These are phyloP conservation scores for Muschampia plurimacula DNA, from an alignment of 2,888 invertebrate species.

Conservation along the genomic window DNA sequence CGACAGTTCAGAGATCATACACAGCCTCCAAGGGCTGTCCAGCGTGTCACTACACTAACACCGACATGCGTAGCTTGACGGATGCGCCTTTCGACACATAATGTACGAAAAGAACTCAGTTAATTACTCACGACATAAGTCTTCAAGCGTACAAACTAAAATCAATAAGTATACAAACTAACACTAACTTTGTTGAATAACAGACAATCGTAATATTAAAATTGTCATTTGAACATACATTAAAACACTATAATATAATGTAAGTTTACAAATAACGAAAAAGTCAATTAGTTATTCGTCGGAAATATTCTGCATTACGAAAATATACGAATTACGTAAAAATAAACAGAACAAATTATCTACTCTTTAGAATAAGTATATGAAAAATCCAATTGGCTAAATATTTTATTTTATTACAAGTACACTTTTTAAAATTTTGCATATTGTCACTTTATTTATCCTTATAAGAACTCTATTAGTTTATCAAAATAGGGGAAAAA, in stretches of 20 bases:
- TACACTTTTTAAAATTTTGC: conserved; percentile 10
- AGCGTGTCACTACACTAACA: background rate
- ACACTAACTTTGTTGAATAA: background rate
- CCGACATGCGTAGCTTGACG: background rate
- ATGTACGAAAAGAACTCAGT: background rate
- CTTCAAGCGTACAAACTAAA: conserved; percentile 18
- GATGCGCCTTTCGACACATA: background rate
- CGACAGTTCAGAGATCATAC: conserved; percentile 26
- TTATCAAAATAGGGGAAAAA: background rate
- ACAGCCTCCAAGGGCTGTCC: background rate
- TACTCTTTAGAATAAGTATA: conserved; percentile 8
- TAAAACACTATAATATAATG: background rate
- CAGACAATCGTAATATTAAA: background rate
- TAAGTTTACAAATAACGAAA: background rate
- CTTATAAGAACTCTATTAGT: background rate
- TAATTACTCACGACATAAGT: conserved; percentile 9
- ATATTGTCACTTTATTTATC: background rate
- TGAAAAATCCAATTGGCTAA: conserved; percentile 8
- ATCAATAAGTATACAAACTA: background rate
- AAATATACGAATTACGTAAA: background rate
- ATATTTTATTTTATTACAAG: conserved; percentile 6
- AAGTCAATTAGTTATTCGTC: background rate
- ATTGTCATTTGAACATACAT: background rate
- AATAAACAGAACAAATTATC: conserved; percentile 11
- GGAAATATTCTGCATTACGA: conserved; percentile 2